Evolutionary conservation across 2,797 vertebrate species (phyloP).

Genomic region (Melanotaenia nigrans): DNA sequence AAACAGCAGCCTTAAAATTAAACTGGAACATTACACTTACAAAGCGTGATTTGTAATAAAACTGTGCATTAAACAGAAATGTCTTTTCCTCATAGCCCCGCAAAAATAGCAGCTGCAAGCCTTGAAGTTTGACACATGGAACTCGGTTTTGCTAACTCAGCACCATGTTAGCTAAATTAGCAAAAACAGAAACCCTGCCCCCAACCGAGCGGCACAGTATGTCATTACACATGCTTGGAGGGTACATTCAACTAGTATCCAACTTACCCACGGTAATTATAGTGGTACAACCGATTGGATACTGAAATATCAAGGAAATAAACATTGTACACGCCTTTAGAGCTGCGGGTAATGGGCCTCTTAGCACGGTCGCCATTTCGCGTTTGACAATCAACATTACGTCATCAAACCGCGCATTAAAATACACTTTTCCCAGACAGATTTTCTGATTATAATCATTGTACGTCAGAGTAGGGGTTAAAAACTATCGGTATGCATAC

Average conservation of each 20-base stretch:
- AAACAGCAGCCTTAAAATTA: background rate
- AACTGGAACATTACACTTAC: background rate
- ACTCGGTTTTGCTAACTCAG: conserved; percentile 13
- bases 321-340: background rate
- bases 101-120: background rate
- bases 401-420: conserved; percentile 97
- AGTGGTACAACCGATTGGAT: background rate
- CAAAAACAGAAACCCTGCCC: conserved; percentile 15
- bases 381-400: conserved; percentile 86
- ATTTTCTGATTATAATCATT: conserved; percentile 41
- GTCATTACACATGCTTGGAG: background rate
- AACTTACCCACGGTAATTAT: conserved; percentile 37
- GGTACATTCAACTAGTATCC: fast-evolving
- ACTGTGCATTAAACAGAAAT: background rate
- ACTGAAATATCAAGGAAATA: background rate
- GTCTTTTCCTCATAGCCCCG: background rate
- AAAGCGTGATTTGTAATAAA: background rate
- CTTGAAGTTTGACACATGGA: background rate
- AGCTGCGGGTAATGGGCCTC: conserved; percentile 63
- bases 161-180: conserved; percentile 48
- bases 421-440: conserved; percentile 84
- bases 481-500: conserved; percentile 64
- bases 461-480: background rate
- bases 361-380: conserved; percentile 82
- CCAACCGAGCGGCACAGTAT: background rate